Conservation (phyloP, 2,113 vertebrate species). For the Etheostoma spectabile region DNA sequence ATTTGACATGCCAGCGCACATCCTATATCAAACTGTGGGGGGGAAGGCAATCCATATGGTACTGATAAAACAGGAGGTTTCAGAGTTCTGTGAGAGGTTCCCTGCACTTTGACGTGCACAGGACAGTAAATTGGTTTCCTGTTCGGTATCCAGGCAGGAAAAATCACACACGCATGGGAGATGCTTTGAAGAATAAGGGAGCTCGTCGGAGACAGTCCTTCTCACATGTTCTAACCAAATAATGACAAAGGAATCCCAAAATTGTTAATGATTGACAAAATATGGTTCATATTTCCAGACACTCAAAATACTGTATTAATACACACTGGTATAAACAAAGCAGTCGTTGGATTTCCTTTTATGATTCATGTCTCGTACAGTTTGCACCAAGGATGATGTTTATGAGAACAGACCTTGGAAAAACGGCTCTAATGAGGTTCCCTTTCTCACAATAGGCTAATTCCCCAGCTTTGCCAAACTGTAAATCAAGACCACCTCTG, state of each 20-base stretch:
- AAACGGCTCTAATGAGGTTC: slow-evolving; percentile 38
- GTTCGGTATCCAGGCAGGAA: slow-evolving; percentile 23
- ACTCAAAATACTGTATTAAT: slow-evolving; percentile 49
- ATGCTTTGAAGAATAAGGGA: background rate
- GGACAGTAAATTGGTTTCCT: slow-evolving; percentile 30
- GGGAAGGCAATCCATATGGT: slow-evolving; percentile 19
- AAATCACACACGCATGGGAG: slow-evolving; percentile 8
- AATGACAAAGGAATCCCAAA: slow-evolving; percentile 52
- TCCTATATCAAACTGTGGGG: background rate
- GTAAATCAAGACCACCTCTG: slow-evolving; percentile 36
- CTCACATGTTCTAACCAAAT: slow-evolving; percentile 19
- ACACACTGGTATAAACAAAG: slow-evolving; percentile 52
- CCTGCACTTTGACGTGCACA: slow-evolving; percentile 8
- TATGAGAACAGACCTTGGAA: slow-evolving; percentile 30
- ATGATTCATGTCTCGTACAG: slow-evolving; percentile 45
- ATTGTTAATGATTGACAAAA: slow-evolving; percentile 5
- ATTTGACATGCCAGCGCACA: slow-evolving; percentile 13
- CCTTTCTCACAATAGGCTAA: slow-evolving; percentile 29
- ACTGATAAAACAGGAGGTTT: slow-evolving; percentile 52
- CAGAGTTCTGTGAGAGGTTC: slow-evolving; percentile 3
- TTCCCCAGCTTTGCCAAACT: slow-evolving; percentile 24
- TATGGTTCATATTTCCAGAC: slow-evolving; percentile 56
- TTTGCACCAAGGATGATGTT: slow-evolving; percentile 28
- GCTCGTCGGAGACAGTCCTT: background rate
- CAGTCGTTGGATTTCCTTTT: slow-evolving; percentile 25